These are phyloP conservation scores for Lamproptera curius DNA, from an alignment of 2,888 invertebrate genomes.

Conservation along the genomic window DNA sequence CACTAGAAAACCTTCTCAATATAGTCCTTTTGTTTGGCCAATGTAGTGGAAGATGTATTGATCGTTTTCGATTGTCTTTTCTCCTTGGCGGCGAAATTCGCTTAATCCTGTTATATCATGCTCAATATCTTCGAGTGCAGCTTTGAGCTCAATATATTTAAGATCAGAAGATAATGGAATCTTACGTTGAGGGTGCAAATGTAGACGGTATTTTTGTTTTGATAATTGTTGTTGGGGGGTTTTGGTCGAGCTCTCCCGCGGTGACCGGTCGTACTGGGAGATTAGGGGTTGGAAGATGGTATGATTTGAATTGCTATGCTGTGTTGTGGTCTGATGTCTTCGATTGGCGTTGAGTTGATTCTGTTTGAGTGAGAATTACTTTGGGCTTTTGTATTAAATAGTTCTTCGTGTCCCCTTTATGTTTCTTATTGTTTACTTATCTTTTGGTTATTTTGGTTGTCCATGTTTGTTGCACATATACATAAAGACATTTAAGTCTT, in stretches of 20 bases:
- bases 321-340: conserved; percentile 8
- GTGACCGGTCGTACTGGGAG: background rate
- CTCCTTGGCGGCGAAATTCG: conserved; percentile 8
- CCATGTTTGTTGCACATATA: too few species aligned
- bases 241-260: conserved; percentile 4
- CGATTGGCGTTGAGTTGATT: conserved; percentile 7
- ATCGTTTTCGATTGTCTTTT: conserved; percentile 4
- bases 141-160: conserved; percentile 14
- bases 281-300: conserved; percentile 13
- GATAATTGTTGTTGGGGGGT: conserved; percentile 10
- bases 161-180: conserved; percentile 4
- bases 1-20: conserved; percentile 13
- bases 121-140: conserved; percentile 16
- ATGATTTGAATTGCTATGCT: conserved; percentile 15
- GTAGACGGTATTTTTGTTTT: conserved; percentile 1
- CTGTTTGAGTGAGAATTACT: conserved; percentile 12
- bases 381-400: conserved; percentile 22
- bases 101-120: conserved; percentile 10
- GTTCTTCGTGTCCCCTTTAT: conserved; percentile 15
- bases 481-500: too few species aligned
- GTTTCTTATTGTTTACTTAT: conserved; percentile 22
- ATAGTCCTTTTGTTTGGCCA: conserved; percentile 17
- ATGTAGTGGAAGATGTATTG: conserved; percentile 10
- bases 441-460: background rate
- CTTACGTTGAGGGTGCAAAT: conserved; percentile 14